Percentiles rank a stretch among this genome's conserved stretches.
These are phyloP conservation scores for Cepaea hortensis DNA, from an alignment of 2,888 invertebrate species.

Conservation along the genomic window DNA sequence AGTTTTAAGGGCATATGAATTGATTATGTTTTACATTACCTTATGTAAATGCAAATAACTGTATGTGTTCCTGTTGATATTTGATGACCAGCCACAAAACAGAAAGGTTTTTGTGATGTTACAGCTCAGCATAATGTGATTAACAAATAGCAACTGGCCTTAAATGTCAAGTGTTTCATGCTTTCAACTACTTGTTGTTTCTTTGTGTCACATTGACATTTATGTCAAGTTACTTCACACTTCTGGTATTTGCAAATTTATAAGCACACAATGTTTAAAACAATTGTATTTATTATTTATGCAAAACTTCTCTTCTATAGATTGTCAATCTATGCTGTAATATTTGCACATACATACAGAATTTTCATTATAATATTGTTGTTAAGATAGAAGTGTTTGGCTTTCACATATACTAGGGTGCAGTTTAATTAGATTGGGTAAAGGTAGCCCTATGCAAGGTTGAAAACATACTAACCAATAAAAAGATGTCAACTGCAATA, in stretches of 20 bases:
- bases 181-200: not conserved
- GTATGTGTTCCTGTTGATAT: not conserved
- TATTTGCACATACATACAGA: no score
- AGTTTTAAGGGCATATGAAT: not conserved
- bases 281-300: no score
- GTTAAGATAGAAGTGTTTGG: no score
- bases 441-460: no score
- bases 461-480: no score
- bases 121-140: conserved; percentile 35
- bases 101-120: conserved; percentile 2
- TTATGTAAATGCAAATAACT: not conserved
- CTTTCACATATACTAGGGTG: no score
- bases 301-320: no score
- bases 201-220: not conserved
- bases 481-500: no score
- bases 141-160: not conserved
- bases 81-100: not conserved
- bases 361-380: no score
- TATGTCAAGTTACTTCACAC: not conserved
- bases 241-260: not conserved
- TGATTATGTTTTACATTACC: not conserved
- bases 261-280: no score
- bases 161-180: not conserved
- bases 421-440: no score
- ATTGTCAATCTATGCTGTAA: no score